phyloP scores from a whole-genome alignment of 2,113 vertebrate species.

The Chloebia gouldiae region DNA sequence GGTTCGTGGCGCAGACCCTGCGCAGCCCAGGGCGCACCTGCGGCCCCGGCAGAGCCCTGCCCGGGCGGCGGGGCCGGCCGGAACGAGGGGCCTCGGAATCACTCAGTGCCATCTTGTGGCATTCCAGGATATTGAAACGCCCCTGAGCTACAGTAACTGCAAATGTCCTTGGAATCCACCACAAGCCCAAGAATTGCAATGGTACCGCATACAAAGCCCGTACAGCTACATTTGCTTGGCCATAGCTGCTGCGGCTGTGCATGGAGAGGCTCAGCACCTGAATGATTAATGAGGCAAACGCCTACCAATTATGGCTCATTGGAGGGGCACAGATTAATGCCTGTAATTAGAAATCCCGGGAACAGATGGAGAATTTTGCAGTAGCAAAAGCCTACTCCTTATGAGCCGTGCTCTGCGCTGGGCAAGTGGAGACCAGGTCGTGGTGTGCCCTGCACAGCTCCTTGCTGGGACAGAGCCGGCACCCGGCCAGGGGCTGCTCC shows the following conservation, averaged over 20 bases:
- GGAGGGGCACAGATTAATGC: constrained; percentile 29
- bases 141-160: background rate
- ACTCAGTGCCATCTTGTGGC: constrained; percentile 47
- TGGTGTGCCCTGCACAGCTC: background rate
- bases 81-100: background rate
- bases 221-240: background rate
- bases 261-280: background rate
- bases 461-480: background rate
- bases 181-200: background rate
- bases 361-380: constrained; percentile 55
- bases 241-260: background rate
- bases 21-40: background rate
- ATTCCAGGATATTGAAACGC: background rate
- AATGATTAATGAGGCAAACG: constrained; percentile 36
- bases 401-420: background rate
- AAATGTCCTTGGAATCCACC: background rate
- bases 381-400: background rate
- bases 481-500: background rate
- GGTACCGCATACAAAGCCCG: background rate
- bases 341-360: background rate
- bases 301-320: constrained; percentile 13
- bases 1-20: background rate
- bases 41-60: background rate
- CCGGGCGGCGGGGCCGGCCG: background rate
- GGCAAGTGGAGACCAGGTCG: accelerated